Evolutionary conservation across 2,797 vertebrate species (phyloP), one percentile per base, ranked within the genome.

Genomic region (Knipowitschia caucasica): DNA sequence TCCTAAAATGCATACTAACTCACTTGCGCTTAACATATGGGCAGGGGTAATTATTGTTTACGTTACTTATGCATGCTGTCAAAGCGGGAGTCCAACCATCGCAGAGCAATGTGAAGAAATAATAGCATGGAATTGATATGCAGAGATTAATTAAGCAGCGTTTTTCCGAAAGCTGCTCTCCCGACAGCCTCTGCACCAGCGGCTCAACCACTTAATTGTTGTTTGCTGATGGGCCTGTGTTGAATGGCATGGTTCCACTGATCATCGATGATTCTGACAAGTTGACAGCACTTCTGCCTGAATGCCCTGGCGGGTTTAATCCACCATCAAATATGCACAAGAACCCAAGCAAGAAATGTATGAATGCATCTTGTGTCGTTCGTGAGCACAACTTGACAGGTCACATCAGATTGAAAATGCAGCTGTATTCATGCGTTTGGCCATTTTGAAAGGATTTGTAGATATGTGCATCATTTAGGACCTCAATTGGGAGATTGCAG

Each of bases 61-160:
- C 21, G 14, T 71, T 79, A 50, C 71, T 50, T 49, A 53, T 7
- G 0, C 56, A 33, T 43, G 58, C 67, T 56, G 50, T 69, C 58
- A 59, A 71, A 66, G 45, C 54, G 40, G 34, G 59, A 77, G 57
- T 20, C 45, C 58, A 49, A 53, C 75, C 78, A 81, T 75, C 58
- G n/a, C 68, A 82, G 78, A 77, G 72, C 75, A 29, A 50, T 40
- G 66, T 17, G n/a, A 57, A 67, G 55, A 23, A 70, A 82, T 84
- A 85, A 82, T 69, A 75, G 74, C 74, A 77, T 75, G 61, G 57
- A 86, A 86, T 88, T 78, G 82, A 89, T 88, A 86, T 81, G 78
- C 56, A 36, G 69, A 78, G 82, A 86, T 89, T 86, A 89, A 89
- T 89, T 89, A 86, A 84, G 79, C 69, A 71, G 74, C 73, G 75